Evolutionary conservation across 2,888 invertebrate species (phyloP).

Genomic region (Siphlonurus alternatus): DNA sequence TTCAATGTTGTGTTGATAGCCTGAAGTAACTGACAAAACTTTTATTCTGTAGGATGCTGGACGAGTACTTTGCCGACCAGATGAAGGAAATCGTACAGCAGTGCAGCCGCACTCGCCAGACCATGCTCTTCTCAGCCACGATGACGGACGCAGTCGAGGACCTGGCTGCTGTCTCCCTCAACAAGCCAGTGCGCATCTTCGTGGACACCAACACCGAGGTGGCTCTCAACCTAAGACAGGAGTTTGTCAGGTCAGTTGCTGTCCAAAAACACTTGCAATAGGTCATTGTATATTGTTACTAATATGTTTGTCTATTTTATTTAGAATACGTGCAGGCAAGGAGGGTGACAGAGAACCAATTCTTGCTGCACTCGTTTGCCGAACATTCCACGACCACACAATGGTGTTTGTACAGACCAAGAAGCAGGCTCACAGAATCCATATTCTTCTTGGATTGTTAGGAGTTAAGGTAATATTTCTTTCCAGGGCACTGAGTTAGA

Average conservation of each 20-base stretch:
- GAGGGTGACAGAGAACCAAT: constrained; percentile 88
- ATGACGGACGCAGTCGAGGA: constrained; percentile 98
- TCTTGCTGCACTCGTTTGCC: constrained; percentile 58
- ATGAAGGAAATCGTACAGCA: constrained; percentile 95
- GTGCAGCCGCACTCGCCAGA: constrained; percentile 82
- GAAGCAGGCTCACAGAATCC: constrained; percentile 83
- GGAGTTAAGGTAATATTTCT: constrained; percentile 53
- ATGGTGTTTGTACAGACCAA: constrained; percentile 97
- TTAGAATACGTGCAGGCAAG: constrained; percentile 68
- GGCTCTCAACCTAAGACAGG: constrained; percentile 87
- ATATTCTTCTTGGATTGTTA: constrained; percentile 76
- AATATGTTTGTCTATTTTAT: constrained; percentile 9
- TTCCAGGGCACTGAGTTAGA: not conserved
- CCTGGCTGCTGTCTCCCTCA: constrained; percentile 79
- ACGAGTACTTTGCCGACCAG: constrained; percentile 97
- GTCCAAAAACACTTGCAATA: not conserved
- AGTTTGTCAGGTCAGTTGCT: constrained; percentile 59
- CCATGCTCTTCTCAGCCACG: constrained; percentile 95
- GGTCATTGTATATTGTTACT: constrained; percentile 6
- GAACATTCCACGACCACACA: constrained; percentile 79
- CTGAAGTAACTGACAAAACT: not conserved
- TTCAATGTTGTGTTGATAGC: not conserved
- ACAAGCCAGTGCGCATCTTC: constrained; percentile 86
- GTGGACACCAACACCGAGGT: constrained; percentile 93
- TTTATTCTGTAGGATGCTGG: constrained; percentile 59